phyloP scores from a whole-genome alignment of 92 coral and sea anemone species.

The Palythoa caribaeorum region DNA sequence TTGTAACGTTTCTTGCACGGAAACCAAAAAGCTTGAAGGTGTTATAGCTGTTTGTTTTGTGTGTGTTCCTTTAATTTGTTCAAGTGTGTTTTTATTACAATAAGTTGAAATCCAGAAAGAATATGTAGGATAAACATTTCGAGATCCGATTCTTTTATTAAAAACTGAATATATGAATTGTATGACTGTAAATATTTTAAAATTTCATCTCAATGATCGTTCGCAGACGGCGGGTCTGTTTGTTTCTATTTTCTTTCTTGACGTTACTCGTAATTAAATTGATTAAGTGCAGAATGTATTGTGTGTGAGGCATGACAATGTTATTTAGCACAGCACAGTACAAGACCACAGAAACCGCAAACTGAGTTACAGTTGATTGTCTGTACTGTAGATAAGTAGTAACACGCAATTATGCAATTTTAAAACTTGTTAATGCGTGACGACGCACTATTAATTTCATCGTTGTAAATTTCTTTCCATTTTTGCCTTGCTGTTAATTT shows the following conservation, averaged over 20 bases:
- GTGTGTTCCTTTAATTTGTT: constrained; percentile 12
- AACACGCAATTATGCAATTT: neutral
- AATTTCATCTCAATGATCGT: neutral
- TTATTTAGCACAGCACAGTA: neutral
- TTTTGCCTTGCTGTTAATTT: neutral
- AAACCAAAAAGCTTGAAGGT: neutral
- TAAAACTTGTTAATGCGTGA: neutral
- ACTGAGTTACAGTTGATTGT: neutral
- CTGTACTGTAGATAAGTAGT: neutral
- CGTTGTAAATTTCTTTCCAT: neutral
- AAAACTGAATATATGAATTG: no score
- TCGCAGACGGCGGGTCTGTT: constrained; percentile 10
- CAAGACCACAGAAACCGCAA: constrained; percentile 29
- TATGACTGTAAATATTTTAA: neutral
- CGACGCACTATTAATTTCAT: constrained; percentile 11
- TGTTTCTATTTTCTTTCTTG: neutral
- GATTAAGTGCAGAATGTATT: neutral
- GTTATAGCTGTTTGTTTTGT: neutral
- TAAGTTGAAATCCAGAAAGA: neutral
- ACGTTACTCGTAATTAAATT: neutral
- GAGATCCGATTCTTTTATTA: neutral
- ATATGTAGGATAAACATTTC: neutral
- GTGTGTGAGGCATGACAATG: neutral
- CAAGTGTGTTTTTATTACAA: constrained; percentile 18
- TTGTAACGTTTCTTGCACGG: neutral